These are phyloP conservation scores for Nyctibius bracteatus DNA, from an alignment of 2,113 vertebrate species.

Conservation along the genomic window DNA sequence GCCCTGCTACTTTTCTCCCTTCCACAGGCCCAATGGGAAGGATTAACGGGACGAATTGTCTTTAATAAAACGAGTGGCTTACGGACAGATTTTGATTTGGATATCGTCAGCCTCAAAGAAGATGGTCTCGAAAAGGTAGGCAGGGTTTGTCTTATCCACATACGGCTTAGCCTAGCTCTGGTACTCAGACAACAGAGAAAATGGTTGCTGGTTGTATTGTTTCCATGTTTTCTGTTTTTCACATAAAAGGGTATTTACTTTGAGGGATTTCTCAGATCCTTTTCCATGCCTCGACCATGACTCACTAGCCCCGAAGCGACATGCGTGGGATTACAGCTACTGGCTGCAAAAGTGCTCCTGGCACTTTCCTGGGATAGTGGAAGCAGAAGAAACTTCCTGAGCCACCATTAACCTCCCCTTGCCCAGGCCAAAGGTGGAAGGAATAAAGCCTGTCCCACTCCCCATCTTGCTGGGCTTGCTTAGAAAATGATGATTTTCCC, in stretches of 20 bases:
- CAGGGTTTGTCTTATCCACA: not conserved
- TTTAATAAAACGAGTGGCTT: constrained; percentile 96
- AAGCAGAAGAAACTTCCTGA: not conserved
- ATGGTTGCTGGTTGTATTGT: not conserved
- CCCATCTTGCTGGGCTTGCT: not conserved
- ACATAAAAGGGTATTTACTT: not conserved
- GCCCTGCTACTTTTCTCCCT: constrained; percentile 46
- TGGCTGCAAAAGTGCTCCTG: not conserved
- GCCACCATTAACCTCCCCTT: not conserved
- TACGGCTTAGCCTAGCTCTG: not conserved
- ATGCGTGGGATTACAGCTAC: not conserved
- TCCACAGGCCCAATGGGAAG: constrained; percentile 96
- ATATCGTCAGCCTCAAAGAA: constrained; percentile 95
- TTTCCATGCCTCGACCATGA: not conserved
- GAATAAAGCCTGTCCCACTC: not conserved
- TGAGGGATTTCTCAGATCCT: constrained; percentile 32
- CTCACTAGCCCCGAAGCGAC: not conserved
- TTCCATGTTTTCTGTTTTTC: not conserved
- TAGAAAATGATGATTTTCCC: not conserved
- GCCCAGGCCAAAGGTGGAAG: not conserved
- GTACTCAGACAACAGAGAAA: not conserved
- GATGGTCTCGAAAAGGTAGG: constrained; percentile 95
- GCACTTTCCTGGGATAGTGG: not conserved
- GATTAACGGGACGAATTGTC: constrained; percentile 92
- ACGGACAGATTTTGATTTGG: constrained; percentile 95